Conservation (phyloP, 2,113 vertebrate species). For the Stigmatopora argus region DNA sequence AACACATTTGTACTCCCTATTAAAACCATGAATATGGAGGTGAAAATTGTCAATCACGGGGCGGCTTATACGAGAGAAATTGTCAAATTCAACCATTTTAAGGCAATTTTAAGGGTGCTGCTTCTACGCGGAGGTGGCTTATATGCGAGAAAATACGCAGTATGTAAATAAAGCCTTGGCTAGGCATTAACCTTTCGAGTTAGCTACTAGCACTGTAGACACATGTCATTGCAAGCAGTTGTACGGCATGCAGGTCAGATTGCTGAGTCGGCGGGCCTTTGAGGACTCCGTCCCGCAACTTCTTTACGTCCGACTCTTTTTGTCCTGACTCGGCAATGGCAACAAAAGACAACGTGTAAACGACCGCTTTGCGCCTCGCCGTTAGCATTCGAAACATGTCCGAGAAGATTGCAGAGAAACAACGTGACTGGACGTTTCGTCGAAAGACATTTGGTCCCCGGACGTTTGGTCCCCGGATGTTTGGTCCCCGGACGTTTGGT, state of each 20-base stretch:
- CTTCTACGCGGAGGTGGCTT: too few species aligned
- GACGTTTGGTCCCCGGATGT: too few species aligned
- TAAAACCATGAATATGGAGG: too few species aligned
- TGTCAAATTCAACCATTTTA: too few species aligned
- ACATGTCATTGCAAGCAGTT: slow-evolving; percentile 62
- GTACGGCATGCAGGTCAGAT: slow-evolving; percentile 26
- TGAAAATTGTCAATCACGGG: too few species aligned
- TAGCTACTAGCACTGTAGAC: slow-evolving; percentile 44
- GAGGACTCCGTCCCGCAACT: slow-evolving; percentile 37
- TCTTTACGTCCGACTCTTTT: slow-evolving; percentile 39
- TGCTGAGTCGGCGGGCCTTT: slow-evolving; percentile 52
- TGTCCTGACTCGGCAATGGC: slow-evolving; percentile 52
- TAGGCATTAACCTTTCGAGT: slow-evolving; percentile 44
- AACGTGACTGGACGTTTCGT: too few species aligned
- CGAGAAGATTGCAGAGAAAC: slow-evolving; percentile 43
- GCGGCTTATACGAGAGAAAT: too few species aligned
- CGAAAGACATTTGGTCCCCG: too few species aligned
- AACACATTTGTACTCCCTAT: too few species aligned
- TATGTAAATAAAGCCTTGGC: slow-evolving; percentile 16
- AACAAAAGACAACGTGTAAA: slow-evolving; percentile 55
- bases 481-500: too few species aligned
- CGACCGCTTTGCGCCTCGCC: slow-evolving; percentile 26
- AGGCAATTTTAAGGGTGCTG: too few species aligned
- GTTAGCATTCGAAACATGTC: slow-evolving; percentile 15
- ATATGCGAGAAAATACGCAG: slow-evolving; percentile 23